Evolutionary conservation across 2,888 invertebrate genomes (phyloP), one percentile per base, ranked within the genome.

Genomic region (Hydrotaea cyrtoneurina): DNA sequence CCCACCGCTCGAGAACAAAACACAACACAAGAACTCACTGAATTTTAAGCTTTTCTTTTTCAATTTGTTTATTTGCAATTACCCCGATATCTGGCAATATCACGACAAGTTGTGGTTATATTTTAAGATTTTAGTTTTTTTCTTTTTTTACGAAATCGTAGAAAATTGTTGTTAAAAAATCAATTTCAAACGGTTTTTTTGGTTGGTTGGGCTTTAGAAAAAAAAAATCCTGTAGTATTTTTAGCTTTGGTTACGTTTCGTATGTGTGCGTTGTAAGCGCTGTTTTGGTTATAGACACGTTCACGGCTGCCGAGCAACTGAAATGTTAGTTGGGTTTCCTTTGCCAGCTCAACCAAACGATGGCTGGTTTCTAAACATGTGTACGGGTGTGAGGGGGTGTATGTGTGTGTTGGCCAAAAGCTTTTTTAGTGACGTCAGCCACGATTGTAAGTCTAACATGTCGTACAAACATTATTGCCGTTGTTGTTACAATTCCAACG

Each of bases 391-490:
- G 80, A 66, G 39, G 4, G 57, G n/a, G 46, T 73, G 81, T 75
- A 86, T 88, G 86, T 87, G 87, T 86, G 85, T 89, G 87, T 87
- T 23, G 53, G 21, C 69, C 71, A 59, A 82, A 84, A 90, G 91
- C 90, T 90, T 88, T 89, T 69, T 87, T 88, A 88, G 89, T 90
- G 90, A 90, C 90, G 90, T 90, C 90, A 90, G 87, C 88, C 86
- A 86, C 87, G 86, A 31, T 10, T 62, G n/a, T 62, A 39, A 39
- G 39, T 39, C 39, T 13, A 8, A 62, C 62, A 55, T 78, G 23
- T 62, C 62, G n/a, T 62, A 76, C 50, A 78, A 53, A 19, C 77
- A n/a, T 78, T 39, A 21, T 66, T 55, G 23, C 31, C 36, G 39
- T 50, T 31, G 31, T 46, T 46, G 21, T 72, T 31, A 31, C 19